phyloP scores from a whole-genome alignment of 2,888 invertebrate genomes.

The Blastobasis lacticolella region DNA sequence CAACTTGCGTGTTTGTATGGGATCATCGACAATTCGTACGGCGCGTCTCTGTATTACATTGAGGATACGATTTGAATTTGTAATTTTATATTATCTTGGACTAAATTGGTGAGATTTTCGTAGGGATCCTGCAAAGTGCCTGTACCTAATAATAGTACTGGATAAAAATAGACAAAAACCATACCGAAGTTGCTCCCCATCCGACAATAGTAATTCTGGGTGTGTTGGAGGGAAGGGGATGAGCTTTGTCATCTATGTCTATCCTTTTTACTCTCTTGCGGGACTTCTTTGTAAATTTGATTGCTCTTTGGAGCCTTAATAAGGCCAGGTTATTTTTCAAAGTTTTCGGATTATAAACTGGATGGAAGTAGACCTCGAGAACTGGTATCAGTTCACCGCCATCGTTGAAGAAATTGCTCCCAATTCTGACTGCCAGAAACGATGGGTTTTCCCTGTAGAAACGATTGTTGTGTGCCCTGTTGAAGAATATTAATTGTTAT shows the following conservation, averaged over 20 bases:
- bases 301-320: conserved; percentile 32
- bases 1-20: too few species aligned
- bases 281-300: conserved; percentile 19
- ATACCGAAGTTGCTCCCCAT: conserved; percentile 53
- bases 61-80: background rate
- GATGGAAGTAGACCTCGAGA: conserved; percentile 52
- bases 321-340: conserved; percentile 46
- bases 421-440: conserved; percentile 49
- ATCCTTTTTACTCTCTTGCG: conserved; percentile 37
- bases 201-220: conserved; percentile 44
- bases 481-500: too few species aligned
- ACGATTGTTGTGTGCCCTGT: conserved; percentile 55
- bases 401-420: conserved; percentile 39
- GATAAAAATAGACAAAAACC: background rate
- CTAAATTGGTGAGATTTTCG: background rate
- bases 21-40: too few species aligned
- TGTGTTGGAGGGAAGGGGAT: conserved; percentile 27
- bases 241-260: conserved; percentile 30
- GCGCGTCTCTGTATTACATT: background rate
- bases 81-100: background rate
- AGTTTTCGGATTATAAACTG: conserved; percentile 40
- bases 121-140: background rate
- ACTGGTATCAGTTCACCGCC: conserved; percentile 45
- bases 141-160: too few species aligned
- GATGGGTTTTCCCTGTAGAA: conserved; percentile 56